A percentile compares a stretch with the other conserved stretches of the same genome.
Conservation (phyloP, 2,113 vertebrate genomes). For the Zosterops japonicus region DNA sequence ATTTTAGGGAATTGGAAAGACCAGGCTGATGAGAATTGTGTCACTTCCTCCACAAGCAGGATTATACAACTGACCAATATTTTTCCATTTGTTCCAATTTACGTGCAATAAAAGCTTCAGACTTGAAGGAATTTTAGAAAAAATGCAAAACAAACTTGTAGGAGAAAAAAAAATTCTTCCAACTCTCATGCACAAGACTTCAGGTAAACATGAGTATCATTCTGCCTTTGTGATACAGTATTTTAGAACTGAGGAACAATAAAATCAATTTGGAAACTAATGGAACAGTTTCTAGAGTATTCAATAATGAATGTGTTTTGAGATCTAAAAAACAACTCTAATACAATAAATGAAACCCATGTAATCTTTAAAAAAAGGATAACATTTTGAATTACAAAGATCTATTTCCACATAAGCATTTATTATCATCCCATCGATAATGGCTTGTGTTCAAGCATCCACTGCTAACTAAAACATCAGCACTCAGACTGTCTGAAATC, state of each 20-base stretch:
- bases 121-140: not conserved
- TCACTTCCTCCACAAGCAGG: not conserved
- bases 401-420: not conserved
- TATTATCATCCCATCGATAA: not conserved
- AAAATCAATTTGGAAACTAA: not conserved
- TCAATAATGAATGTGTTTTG: not conserved
- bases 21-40: not conserved
- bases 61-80: not conserved
- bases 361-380: not conserved
- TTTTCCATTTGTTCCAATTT: not conserved
- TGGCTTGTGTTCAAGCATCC: not conserved
- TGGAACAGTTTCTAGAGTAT: not conserved
- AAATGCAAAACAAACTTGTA: not conserved
- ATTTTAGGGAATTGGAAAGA: not conserved
- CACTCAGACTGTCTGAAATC: not conserved
- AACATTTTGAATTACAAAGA: not conserved
- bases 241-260: not conserved
- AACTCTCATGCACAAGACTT: not conserved
- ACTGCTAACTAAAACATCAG: not conserved
- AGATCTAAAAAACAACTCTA: not conserved
- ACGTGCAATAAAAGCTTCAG: not conserved
- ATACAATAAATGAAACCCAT: not conserved
- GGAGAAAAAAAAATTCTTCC: not conserved
- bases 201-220: not conserved
- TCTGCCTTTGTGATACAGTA: not conserved